Conservation (phyloP, 2,113 vertebrate genomes). For the Ramphastos sulfuratus region DNA sequence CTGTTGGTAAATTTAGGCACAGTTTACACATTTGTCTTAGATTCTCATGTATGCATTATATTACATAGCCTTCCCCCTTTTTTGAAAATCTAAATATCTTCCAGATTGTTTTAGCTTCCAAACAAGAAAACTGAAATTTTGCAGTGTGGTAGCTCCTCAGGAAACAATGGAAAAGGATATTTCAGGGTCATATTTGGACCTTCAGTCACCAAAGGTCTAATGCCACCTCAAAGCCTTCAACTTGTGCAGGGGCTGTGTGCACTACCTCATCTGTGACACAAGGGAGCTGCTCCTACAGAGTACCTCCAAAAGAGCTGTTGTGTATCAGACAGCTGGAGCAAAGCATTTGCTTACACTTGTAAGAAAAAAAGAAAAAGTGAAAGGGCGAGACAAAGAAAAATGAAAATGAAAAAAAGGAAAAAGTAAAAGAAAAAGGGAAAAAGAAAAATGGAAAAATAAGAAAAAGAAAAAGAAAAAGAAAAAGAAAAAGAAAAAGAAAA, state of each 20-base stretch:
- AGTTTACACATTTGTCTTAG: background rate
- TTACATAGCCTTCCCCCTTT: background rate
- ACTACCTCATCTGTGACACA: too few species aligned
- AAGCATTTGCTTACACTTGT: background rate
- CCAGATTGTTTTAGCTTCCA: background rate
- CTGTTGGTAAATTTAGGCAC: background rate
- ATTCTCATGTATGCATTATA: background rate
- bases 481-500: too few species aligned
- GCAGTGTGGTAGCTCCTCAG: background rate
- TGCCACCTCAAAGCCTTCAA: background rate
- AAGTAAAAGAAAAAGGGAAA: too few species aligned
- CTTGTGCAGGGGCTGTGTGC: rapidly evolving
- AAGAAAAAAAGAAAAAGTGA: too few species aligned
- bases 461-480: too few species aligned
- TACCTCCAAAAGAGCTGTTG: background rate
- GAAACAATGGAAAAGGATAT: background rate
- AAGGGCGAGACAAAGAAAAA: too few species aligned
- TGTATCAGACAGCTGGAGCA: background rate
- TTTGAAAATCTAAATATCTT: background rate
- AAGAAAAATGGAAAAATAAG: too few species aligned
- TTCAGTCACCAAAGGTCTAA: background rate
- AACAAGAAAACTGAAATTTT: background rate
- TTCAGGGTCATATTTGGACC: background rate
- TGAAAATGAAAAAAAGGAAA: too few species aligned
- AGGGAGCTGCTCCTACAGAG: background rate